Base-by-base conservation (phyloP, 2,797 vertebrate genomes). In the Melanotaenia pygmaea region DNA sequence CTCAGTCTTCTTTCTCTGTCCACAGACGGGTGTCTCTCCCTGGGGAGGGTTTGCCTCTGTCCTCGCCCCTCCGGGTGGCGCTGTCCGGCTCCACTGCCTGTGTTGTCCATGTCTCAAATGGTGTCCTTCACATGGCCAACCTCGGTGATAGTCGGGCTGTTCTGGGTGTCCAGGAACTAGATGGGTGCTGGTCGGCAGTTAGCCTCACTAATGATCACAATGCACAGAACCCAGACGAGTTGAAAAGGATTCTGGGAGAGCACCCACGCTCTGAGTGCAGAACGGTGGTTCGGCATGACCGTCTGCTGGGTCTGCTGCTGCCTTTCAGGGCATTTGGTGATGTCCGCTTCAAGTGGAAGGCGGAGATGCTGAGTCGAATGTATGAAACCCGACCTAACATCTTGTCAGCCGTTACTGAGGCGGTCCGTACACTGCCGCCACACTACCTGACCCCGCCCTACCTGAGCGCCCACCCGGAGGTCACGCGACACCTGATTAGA, bases 401-500 rank as follows among this genome's bases (percentile, higher is more conserved):
- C 28, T 34, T 81, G 61, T 70, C 80, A n/a, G 34, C 53, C 0
- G 74, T 83, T 9, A 73, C 51, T 0, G 88, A 92, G 61, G 81
- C 26, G 0, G 67, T 67, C 16, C 84, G 86, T 61, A 78, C 45
- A 1, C 59, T 50, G 1, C 80, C 86, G 0, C 78, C 79, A 0
- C 76, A 93, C 61, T 91, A 92, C 76, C 80, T 89, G 75, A 94
- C 88, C 5, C 93, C 93, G 0, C 93, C 92, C 3, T 94, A 93
- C 74, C 88, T 94, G 40, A 92, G 73, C 0, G 85, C 92, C 3
- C 67, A 76, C 70, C 93, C 92, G 0, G 91, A 94, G 69, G 86
- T 93, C 71, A 89, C 72, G 0, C 26, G n/a, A 24, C 90, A 91
- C 76, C 66, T 13, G 22, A 78, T 93, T 64, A 47, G 66, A 61